These are phyloP conservation scores for Melitaea athalia DNA, from an alignment of 2,888 invertebrate species.

Conservation along the genomic window DNA sequence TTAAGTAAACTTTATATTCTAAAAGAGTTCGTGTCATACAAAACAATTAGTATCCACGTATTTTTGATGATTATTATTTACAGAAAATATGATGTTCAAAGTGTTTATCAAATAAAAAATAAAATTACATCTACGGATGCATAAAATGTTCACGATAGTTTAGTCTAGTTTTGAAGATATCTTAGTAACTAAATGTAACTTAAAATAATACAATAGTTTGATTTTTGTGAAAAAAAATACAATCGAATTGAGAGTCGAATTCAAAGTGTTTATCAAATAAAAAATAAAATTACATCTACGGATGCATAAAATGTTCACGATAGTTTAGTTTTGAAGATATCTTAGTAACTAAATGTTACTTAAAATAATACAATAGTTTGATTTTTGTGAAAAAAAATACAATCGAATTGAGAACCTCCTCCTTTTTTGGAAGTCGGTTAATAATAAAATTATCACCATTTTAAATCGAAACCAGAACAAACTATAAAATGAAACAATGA, in stretches of 20 bases:
- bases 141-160: not conserved
- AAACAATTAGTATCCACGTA: too few species aligned
- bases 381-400: too few species aligned
- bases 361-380: not conserved
- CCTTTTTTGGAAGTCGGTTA: too few species aligned
- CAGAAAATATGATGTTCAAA: not conserved
- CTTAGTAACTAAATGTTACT: not conserved
- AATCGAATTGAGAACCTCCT: not conserved
- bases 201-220: not conserved
- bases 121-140: too few species aligned
- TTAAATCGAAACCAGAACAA: not conserved
- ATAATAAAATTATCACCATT: not conserved
- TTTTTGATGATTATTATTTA: not conserved
- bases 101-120: too few species aligned
- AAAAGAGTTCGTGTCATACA: too few species aligned
- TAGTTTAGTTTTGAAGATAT: not conserved
- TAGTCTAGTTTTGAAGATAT: not conserved
- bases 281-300: too few species aligned
- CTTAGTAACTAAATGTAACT: not conserved
- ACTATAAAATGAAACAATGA: not conserved
- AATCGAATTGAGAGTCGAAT: not conserved
- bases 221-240: too few species aligned
- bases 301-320: not conserved
- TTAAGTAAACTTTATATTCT: too few species aligned
- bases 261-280: too few species aligned